phyloP scores from a whole-genome alignment of 2,888 invertebrate genomes.

The Cerceris rybyensis region DNA sequence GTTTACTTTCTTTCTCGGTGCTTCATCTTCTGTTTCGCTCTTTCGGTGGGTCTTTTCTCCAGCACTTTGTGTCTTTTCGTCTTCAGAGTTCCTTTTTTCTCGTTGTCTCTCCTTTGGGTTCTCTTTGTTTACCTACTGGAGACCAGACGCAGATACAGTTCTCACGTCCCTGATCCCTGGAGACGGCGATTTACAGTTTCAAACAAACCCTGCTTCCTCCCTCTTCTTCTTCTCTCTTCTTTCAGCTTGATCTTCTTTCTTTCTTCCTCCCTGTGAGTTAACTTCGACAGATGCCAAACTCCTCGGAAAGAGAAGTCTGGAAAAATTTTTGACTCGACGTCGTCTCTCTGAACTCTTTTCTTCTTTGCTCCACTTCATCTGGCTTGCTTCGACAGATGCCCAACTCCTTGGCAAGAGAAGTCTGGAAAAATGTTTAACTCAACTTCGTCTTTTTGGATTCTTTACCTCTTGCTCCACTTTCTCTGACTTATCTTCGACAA shows the following conservation, averaged over 20 bases:
- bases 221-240: not conserved
- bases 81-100: too few species aligned
- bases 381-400: too few species aligned
- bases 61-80: too few species aligned
- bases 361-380: too few species aligned
- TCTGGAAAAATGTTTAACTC: too few species aligned
- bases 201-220: conserved; percentile 53
- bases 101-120: conserved; percentile 4
- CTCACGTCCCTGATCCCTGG: conserved; percentile 73
- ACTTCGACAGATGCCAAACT: conserved; percentile 1
- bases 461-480: not conserved
- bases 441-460: too few species aligned
- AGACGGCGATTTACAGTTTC: conserved; percentile 68
- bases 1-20: too few species aligned
- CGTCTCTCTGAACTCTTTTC: not conserved
- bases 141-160: conserved; percentile 71
- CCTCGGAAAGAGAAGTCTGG: not conserved
- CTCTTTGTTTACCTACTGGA: conserved; percentile 66
- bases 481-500: not conserved
- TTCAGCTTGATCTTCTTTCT: not conserved
- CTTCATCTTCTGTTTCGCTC: too few species aligned
- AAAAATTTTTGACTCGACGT: not conserved
- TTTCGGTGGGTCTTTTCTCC: too few species aligned
- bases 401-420: too few species aligned
- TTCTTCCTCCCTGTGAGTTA: conserved; percentile 1